These are phyloP conservation scores for Scaptomyza pallida DNA, from an alignment of 1,140 invertebrate genomes.

Conservation along the genomic window DNA sequence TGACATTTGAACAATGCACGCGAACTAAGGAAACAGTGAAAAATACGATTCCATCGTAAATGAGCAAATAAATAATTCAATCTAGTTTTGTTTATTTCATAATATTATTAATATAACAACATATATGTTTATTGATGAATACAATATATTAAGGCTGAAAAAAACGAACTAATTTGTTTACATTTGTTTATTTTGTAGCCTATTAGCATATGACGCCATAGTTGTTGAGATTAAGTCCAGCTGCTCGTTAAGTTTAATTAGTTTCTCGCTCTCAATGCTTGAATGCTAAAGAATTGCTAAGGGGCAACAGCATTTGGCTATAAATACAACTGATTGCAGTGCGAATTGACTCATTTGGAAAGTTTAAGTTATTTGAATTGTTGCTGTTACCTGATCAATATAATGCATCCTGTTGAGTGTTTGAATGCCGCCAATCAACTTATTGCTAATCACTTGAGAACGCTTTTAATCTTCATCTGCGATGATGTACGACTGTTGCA, in stretches of 20 bases:
- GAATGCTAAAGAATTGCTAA: no score
- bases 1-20: slow-evolving; percentile 25
- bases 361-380: neutral
- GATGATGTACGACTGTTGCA: slow-evolving; percentile 40
- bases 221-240: slow-evolving; percentile 16
- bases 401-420: slow-evolving; percentile 19
- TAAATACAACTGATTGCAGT: slow-evolving; percentile 6
- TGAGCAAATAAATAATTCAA: neutral
- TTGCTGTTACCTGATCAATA: neutral
- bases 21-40: no score
- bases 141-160: no score
- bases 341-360: slow-evolving; percentile 2
- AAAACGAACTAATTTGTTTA: no score
- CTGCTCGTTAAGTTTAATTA: slow-evolving; percentile 45
- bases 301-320: neutral
- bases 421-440: slow-evolving; percentile 36
- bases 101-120: no score
- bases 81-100: no score
- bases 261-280: neutral
- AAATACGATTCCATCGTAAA: neutral
- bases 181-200: no score
- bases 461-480: slow-evolving; percentile 28
- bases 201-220: no score
- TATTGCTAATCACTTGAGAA: slow-evolving; percentile 32
- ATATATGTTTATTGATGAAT: no score